Percentiles rank a stretch among this genome's conserved stretches.
These are phyloP conservation scores for Papilio machaon DNA, from an alignment of 1,140 invertebrate genomes.

Conservation along the genomic window DNA sequence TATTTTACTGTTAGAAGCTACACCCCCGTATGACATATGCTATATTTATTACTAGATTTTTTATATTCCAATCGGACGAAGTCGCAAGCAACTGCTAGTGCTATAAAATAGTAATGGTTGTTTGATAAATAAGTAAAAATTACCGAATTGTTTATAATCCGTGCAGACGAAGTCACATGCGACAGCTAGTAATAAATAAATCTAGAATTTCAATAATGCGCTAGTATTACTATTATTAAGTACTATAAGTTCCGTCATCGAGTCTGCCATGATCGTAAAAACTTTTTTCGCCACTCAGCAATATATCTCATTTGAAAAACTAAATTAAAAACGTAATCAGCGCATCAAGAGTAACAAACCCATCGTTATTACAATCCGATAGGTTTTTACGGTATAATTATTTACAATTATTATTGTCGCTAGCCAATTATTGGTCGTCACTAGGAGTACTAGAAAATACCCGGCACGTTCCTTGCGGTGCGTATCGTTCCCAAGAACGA, in stretches of 20 bases:
- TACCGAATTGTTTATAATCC: too few species aligned
- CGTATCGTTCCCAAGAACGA: slow-evolving; percentile 63
- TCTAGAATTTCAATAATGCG: slow-evolving; percentile 15
- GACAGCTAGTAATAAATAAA: neutral
- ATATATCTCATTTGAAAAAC: slow-evolving; percentile 28
- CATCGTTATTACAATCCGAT: slow-evolving; percentile 36
- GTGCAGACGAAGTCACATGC: too few species aligned
- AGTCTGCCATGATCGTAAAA: slow-evolving; percentile 25
- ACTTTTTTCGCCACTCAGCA: neutral
- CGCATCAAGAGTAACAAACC: slow-evolving; percentile 24
- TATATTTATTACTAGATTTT: too few species aligned
- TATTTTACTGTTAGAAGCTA: too few species aligned
- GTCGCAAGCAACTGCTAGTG: too few species aligned
- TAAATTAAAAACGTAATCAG: slow-evolving; percentile 34
- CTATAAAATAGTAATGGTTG: too few species aligned
- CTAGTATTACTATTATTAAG: neutral
- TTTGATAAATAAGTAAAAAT: too few species aligned
- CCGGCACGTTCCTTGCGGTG: slow-evolving; percentile 47
- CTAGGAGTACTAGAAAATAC: slow-evolving; percentile 38
- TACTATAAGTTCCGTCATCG: slow-evolving; percentile 18
- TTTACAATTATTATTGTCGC: slow-evolving; percentile 57
- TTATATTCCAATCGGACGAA: too few species aligned
- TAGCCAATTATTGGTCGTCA: slow-evolving; percentile 57
- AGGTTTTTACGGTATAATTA: slow-evolving; percentile 34
- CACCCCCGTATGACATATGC: too few species aligned